These are phyloP conservation scores for Tamias sibiricus DNA, from an alignment of 2,113 vertebrate genomes.

Conservation along the genomic window DNA sequence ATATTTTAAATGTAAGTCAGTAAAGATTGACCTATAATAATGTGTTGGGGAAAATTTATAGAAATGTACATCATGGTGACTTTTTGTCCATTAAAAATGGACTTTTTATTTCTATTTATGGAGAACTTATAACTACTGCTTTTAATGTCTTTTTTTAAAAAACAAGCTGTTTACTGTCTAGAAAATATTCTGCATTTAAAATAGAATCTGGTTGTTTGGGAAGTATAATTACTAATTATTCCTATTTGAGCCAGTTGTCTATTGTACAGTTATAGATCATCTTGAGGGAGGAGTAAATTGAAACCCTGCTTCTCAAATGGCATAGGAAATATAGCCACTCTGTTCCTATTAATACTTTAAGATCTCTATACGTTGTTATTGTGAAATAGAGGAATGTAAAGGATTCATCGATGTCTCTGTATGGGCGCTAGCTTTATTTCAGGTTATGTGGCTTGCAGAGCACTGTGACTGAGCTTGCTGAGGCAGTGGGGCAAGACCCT, in stretches of 20 bases:
- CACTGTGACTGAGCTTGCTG: slow-evolving; percentile 62
- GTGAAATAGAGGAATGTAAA: slow-evolving; percentile 5
- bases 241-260: slow-evolving; percentile 68
- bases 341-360: slow-evolving; percentile 47
- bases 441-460: slow-evolving; percentile 67
- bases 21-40: slow-evolving; percentile 78
- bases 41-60: slow-evolving; percentile 77
- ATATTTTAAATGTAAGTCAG: slow-evolving; percentile 85
- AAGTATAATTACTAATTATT: slow-evolving; percentile 40
- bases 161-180: slow-evolving; percentile 54
- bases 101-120: slow-evolving; percentile 76
- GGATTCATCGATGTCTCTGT: slow-evolving; percentile 19
- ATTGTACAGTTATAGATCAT: slow-evolving; percentile 44
- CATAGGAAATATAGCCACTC: slow-evolving; percentile 25
- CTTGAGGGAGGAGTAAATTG: neutral
- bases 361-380: slow-evolving; percentile 45
- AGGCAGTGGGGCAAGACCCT: slow-evolving; percentile 13
- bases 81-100: slow-evolving; percentile 76
- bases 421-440: slow-evolving; percentile 56
- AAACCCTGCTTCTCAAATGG: slow-evolving; percentile 15
- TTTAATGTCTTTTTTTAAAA: slow-evolving; percentile 66
- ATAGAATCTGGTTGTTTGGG: slow-evolving; percentile 42
- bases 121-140: slow-evolving; percentile 61
- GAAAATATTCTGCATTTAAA: slow-evolving; percentile 66
- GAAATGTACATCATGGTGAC: slow-evolving; percentile 75